These are phyloP conservation scores for Chironex yamaguchii DNA, from an alignment of 30 jellyfish, hydroid and myxozoan species.

Conservation along the genomic window DNA sequence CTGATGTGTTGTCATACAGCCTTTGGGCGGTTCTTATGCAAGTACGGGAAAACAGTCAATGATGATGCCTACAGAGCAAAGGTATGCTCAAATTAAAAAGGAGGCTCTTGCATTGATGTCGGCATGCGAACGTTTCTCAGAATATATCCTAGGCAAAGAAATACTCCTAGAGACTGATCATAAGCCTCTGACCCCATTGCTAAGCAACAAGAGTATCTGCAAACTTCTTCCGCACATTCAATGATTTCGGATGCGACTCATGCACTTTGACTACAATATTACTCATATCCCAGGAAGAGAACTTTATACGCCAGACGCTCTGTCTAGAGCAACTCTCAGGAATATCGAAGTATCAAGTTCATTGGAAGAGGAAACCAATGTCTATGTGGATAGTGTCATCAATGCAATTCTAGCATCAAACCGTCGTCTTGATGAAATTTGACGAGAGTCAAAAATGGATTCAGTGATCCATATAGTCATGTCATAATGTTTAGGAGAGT, in stretches of 20 bases:
- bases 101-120: not conserved
- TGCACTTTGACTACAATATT: not conserved
- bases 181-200: not conserved
- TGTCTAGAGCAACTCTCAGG: no score
- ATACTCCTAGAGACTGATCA: not conserved
- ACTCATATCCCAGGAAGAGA: not conserved
- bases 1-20: not conserved
- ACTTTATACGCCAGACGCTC: not conserved
- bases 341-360: no score
- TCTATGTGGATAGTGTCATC: no score
- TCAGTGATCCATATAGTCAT: no score
- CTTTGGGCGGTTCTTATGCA: not conserved
- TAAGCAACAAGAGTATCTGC: not conserved
- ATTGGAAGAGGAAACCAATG: no score
- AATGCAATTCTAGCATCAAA: no score
- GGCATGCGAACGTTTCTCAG: not conserved
- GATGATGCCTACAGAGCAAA: not conserved
- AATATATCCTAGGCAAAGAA: not conserved
- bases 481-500: no score
- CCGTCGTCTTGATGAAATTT: no score
- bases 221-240: not conserved
- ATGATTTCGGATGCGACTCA: not conserved
- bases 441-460: no score
- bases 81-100: not conserved
- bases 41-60: no score